Evolutionary conservation across 2,888 invertebrate species (phyloP).

Genomic region (Helicoverpa assulta): DNA sequence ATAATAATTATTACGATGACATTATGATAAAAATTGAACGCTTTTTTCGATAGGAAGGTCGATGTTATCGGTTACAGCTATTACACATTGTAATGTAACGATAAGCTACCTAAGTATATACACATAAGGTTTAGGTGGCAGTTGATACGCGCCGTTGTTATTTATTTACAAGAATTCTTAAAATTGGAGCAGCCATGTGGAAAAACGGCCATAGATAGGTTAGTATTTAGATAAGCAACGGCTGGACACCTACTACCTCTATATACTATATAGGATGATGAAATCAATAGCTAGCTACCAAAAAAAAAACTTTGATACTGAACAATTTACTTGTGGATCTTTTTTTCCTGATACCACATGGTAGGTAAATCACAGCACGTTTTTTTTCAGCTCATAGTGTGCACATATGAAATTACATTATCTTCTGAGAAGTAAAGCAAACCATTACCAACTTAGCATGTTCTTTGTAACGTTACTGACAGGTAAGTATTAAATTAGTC

Average conservation of each 20-base stretch:
- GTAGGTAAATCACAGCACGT: neutral
- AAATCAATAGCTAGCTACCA: neutral
- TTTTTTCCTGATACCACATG: too few species aligned
- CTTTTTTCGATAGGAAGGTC: slow-evolving; percentile 84
- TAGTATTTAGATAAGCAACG: slow-evolving; percentile 3
- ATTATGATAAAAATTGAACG: slow-evolving; percentile 82
- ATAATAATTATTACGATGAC: slow-evolving; percentile 80
- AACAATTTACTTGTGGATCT: too few species aligned
- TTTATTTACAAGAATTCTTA: slow-evolving; percentile 53
- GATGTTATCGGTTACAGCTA: slow-evolving; percentile 86
- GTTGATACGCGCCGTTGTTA: slow-evolving; percentile 58
- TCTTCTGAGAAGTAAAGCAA: slow-evolving; percentile 16
- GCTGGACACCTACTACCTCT: neutral
- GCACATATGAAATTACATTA: neutral
- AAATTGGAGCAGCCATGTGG: slow-evolving; percentile 30
- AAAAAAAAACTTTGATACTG: neutral
- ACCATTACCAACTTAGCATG: slow-evolving; percentile 34
- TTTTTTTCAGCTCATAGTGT: neutral
- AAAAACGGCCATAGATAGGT: neutral
- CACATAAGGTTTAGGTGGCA: slow-evolving; percentile 66
- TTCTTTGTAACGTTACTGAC: slow-evolving; percentile 49
- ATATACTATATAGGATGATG: neutral
- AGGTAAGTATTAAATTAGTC: slow-evolving; percentile 54
- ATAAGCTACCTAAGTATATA: slow-evolving; percentile 83
- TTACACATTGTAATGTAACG: slow-evolving; percentile 84